Percentiles rank a stretch among this genome's conserved stretches.
Evolutionary conservation across 2,888 invertebrate species (phyloP).

Genomic region (Acronicta aceris): DNA sequence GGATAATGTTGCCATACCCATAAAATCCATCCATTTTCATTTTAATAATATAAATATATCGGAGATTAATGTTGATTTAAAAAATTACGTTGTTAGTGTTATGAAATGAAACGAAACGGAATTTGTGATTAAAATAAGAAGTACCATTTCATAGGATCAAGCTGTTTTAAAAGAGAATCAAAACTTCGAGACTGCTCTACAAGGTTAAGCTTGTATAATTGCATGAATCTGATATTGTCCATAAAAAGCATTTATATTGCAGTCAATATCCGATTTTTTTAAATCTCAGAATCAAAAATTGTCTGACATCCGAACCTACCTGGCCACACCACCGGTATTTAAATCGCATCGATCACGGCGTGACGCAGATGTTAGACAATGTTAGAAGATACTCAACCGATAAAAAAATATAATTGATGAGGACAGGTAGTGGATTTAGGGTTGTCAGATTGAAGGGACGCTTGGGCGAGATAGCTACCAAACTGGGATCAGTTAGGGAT

Average conservation of each 20-base stretch:
- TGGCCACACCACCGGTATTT: slow-evolving; percentile 69
- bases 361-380: slow-evolving; percentile 77
- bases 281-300: slow-evolving; percentile 6
- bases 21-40: neutral
- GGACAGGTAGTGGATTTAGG: slow-evolving; percentile 77
- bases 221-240: too few species aligned
- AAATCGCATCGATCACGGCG: slow-evolving; percentile 82
- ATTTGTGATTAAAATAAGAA: too few species aligned
- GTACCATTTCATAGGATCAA: too few species aligned
- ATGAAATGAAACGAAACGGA: too few species aligned
- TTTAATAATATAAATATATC: too few species aligned
- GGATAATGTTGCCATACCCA: slow-evolving; percentile 17
- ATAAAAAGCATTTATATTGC: too few species aligned
- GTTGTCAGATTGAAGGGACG: slow-evolving; percentile 55
- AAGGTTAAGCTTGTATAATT: too few species aligned
- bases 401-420: slow-evolving; percentile 87
- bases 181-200: too few species aligned
- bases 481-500: slow-evolving; percentile 47
- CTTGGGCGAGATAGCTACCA: slow-evolving; percentile 50
- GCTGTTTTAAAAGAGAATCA: too few species aligned
- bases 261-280: neutral
- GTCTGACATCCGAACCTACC: slow-evolving; percentile 48
- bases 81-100: neutral
- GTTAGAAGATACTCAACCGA: slow-evolving; percentile 70
- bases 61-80: neutral